Conservation (phyloP, 2,888 invertebrate species). For the Leistus spinibarbis region DNA sequence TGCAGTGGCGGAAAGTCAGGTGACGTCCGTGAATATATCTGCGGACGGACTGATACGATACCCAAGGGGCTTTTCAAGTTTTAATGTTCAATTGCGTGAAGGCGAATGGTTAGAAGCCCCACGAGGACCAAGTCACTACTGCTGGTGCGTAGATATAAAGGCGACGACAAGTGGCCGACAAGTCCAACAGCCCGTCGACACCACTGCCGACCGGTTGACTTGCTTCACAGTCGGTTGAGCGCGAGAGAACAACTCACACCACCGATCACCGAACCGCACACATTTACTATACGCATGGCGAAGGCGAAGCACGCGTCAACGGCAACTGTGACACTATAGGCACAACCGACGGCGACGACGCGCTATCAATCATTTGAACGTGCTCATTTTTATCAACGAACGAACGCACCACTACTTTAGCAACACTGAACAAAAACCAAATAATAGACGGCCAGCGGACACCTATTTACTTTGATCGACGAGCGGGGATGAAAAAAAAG, state of each 20-base stretch:
- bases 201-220: background rate
- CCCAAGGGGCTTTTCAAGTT: slow-evolving; percentile 1
- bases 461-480: background rate
- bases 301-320: background rate
- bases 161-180: background rate
- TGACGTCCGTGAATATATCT: background rate
- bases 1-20: background rate
- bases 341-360: background rate
- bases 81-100: slow-evolving; percentile 11
- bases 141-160: background rate
- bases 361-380: background rate
- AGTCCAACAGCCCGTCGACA: background rate
- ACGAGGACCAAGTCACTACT: background rate
- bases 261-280: background rate
- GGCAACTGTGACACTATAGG: background rate
- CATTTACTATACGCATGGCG: background rate
- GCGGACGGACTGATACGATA: background rate
- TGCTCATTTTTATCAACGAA: background rate
- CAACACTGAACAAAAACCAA: background rate
- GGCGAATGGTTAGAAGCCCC: slow-evolving; percentile 3
- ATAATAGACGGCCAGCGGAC: background rate
- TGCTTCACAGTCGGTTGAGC: too few species aligned
- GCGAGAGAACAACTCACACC: too few species aligned
- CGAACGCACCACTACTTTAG: background rate
- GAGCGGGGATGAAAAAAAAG: background rate